phyloP scores from a whole-genome alignment of 2,888 invertebrate genomes.

The Melanophora roralis region DNA sequence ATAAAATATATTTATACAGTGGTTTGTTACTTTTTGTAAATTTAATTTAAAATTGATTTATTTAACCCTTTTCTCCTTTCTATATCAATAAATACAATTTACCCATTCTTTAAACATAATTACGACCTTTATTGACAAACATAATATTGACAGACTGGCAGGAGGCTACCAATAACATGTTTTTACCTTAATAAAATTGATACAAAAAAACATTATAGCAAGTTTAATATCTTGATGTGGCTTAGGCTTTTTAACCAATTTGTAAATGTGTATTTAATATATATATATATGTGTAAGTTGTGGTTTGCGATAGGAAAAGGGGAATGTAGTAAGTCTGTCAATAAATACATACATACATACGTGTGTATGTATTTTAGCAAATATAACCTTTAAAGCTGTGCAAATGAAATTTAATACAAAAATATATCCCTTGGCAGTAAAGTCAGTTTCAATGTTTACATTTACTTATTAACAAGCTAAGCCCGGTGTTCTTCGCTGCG shows the following conservation, averaged over 20 bases:
- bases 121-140: neutral
- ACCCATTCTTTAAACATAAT: neutral
- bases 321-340: neutral
- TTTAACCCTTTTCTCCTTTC: too few species aligned
- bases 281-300: neutral
- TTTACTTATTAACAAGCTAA: slow-evolving; percentile 8
- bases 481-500: too few species aligned
- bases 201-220: neutral
- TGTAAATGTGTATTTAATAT: neutral
- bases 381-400: neutral
- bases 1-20: too few species aligned
- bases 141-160: neutral
- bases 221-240: slow-evolving; percentile 20
- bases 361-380: too few species aligned
- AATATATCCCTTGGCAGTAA: slow-evolving; percentile 51
- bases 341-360: neutral
- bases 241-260: slow-evolving; percentile 2
- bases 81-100: neutral
- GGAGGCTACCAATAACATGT: neutral
- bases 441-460: slow-evolving; percentile 28
- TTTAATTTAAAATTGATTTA: too few species aligned
- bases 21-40: too few species aligned
- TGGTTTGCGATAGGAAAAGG: neutral
- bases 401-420: slow-evolving; percentile 41
- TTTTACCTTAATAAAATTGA: neutral